Percentiles rank a stretch among this genome's conserved stretches.
Evolutionary conservation across 1,140 invertebrate species (phyloP).

Genomic region (Arctopsyche grandis): DNA sequence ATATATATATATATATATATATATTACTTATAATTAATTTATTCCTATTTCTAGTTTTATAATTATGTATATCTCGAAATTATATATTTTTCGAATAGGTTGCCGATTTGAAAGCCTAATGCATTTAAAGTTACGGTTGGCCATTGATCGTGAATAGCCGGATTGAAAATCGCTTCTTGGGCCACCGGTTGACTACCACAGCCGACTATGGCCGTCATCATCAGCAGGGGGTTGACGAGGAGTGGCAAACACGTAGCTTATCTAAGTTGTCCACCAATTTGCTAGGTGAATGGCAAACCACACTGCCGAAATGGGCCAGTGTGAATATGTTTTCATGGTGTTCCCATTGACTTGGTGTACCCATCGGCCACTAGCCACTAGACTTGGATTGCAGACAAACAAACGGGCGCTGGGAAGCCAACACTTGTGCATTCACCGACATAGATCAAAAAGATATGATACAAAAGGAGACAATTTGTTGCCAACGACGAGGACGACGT

Average conservation of each 20-base stretch:
- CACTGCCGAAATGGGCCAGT: neutral
- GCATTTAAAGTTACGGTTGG: too few species aligned
- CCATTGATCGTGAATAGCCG: too few species aligned
- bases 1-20: too few species aligned
- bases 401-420: conserved; percentile 20
- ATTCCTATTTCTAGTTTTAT: too few species aligned
- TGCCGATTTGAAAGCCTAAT: too few species aligned
- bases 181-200: neutral
- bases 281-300: conserved; percentile 3
- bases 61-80: too few species aligned
- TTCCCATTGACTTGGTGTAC: neutral
- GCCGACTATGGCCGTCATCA: neutral
- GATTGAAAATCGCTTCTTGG: too few species aligned
- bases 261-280: conserved; percentile 15
- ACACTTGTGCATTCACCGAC: conserved; percentile 43
- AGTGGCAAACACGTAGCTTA: neutral
- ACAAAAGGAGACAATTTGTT: conserved; percentile 48
- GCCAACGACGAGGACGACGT: conserved; percentile 5
- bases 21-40: too few species aligned
- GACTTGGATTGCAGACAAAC: conserved; percentile 16
- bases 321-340: neutral
- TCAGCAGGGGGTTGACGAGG: too few species aligned
- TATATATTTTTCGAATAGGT: too few species aligned
- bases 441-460: conserved; percentile 52
- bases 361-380: neutral